Conservation (phyloP, 2,113 vertebrate species). For the Gadus macrocephalus region DNA sequence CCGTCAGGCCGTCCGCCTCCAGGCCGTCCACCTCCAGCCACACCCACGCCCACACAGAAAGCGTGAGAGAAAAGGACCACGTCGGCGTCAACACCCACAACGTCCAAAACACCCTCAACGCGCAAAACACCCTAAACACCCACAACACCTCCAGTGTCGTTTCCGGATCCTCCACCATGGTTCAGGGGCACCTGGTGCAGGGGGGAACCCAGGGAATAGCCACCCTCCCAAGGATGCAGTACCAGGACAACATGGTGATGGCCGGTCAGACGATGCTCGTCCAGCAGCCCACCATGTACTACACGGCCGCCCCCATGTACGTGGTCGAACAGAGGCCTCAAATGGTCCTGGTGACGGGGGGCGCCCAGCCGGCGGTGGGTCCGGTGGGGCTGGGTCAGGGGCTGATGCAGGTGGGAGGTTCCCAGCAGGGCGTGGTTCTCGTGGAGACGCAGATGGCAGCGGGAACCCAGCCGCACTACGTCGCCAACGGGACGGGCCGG, state of each 20-base stretch:
- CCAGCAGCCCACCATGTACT: constrained; percentile 69
- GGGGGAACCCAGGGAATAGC: constrained; percentile 23
- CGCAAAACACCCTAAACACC: too few species aligned
- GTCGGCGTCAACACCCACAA: constrained; percentile 28
- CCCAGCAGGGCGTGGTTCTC: constrained; percentile 63
- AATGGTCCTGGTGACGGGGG: constrained; percentile 56
- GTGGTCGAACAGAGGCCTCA: constrained; percentile 62
- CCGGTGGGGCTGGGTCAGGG: constrained; percentile 75
- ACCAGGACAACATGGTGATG: constrained; percentile 54
- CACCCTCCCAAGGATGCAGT: constrained; percentile 23
- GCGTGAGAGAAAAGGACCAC: constrained; percentile 39
- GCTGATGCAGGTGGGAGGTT: constrained; percentile 68
- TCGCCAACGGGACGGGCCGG: constrained; percentile 12
- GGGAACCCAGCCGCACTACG: constrained; percentile 4
- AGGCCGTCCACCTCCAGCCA: constrained; percentile 38
- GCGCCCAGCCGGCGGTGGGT: constrained; percentile 43
- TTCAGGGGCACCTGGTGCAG: constrained; percentile 37
- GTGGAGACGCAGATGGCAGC: constrained; percentile 52
- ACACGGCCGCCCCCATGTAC: constrained; percentile 65
- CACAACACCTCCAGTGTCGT: constrained; percentile 36
- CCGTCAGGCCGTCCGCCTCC: constrained; percentile 33
- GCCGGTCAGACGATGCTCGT: constrained; percentile 62
- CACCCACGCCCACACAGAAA: constrained; percentile 53
- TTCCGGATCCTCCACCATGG: constrained; percentile 35
- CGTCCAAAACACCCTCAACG: background rate